phyloP scores from a whole-genome alignment of 2,113 vertebrate species.

The Sebastes fasciatus region DNA sequence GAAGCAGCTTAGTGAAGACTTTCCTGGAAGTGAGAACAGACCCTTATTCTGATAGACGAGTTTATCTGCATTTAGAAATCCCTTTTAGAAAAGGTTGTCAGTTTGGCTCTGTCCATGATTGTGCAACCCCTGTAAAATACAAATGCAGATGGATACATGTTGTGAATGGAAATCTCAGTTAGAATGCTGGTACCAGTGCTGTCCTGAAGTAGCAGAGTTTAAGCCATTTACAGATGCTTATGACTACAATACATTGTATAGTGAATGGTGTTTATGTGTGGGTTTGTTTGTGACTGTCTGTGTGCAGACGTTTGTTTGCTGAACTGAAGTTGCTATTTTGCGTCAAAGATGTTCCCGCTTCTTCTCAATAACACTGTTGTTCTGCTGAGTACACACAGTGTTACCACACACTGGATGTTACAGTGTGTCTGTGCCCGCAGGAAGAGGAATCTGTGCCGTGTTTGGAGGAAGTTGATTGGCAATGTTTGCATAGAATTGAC shows the following conservation, averaged over 20 bases:
- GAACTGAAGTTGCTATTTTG: not conserved
- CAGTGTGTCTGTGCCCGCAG: not conserved
- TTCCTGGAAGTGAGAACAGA: not conserved
- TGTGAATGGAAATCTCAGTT: conserved; percentile 4
- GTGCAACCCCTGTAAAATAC: not conserved
- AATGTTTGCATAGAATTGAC: not conserved
- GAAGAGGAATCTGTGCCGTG: not conserved
- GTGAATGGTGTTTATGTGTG: conserved; percentile 9
- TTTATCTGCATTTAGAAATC: conserved; percentile 17
- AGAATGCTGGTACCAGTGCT: conserved; percentile 8
- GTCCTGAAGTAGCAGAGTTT: conserved; percentile 22
- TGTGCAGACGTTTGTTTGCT: not conserved
- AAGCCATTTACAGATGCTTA: conserved; percentile 54
- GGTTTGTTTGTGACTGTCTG: conserved; percentile 2
- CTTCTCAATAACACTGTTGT: conserved; percentile 14
- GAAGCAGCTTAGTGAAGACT: not conserved
- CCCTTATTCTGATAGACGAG: not conserved
- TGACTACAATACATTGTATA: not conserved
- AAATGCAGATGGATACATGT: conserved; percentile 1
- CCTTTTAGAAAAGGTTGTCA: not conserved
- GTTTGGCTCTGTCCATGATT: not conserved
- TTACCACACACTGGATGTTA: not conserved
- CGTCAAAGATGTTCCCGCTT: not conserved
- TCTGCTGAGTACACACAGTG: not conserved
- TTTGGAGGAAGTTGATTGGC: not conserved